Evolutionary conservation across 1,140 invertebrate species (phyloP).

Genomic region (Anagrus nilaparvatae): DNA sequence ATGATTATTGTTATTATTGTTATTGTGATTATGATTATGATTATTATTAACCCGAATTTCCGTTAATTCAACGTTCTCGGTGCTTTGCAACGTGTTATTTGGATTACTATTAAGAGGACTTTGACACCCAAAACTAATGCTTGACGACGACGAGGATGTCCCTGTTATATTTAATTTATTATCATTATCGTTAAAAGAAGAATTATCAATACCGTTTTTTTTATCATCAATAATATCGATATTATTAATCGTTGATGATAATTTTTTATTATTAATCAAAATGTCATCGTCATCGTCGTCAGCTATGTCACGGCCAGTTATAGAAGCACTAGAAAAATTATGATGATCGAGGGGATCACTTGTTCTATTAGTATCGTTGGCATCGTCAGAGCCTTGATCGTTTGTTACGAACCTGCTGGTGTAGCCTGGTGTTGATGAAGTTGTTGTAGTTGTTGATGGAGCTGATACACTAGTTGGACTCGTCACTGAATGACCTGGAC

Average conservation of each 20-base stretch:
- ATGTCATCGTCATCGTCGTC: conserved; percentile 13
- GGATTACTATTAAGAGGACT: conserved; percentile 4
- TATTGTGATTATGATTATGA: conserved; percentile 9
- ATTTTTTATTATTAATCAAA: too few relatives aligned
- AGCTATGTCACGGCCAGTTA: conserved; percentile 16
- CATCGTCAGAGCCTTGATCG: conserved; percentile 34
- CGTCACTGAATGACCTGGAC: conserved; percentile 36
- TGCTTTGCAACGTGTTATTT: conserved; percentile 17
- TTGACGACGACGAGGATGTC: conserved; percentile 16
- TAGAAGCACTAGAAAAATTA: conserved; percentile 36
- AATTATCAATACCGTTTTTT: too few relatives aligned
- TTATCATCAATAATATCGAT: too few relatives aligned
- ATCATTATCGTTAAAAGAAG: too few relatives aligned
- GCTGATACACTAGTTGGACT: conserved; percentile 24
- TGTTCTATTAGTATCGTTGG: conserved; percentile 35
- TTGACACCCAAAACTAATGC: conserved; percentile 2
- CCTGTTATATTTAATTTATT: too few relatives aligned
- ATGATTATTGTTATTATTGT: conserved; percentile 13
- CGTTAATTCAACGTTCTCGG: conserved; percentile 16
- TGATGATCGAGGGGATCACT: conserved; percentile 34
- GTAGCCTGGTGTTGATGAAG: conserved; percentile 28
- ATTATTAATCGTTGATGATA: too few relatives aligned
- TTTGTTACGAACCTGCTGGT: conserved; percentile 44
- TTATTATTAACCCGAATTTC: conserved; percentile 9
- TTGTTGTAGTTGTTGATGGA: conserved; percentile 9